phyloP scores from a whole-genome alignment of 1,140 invertebrate genomes.

The Capitella teleta region DNA sequence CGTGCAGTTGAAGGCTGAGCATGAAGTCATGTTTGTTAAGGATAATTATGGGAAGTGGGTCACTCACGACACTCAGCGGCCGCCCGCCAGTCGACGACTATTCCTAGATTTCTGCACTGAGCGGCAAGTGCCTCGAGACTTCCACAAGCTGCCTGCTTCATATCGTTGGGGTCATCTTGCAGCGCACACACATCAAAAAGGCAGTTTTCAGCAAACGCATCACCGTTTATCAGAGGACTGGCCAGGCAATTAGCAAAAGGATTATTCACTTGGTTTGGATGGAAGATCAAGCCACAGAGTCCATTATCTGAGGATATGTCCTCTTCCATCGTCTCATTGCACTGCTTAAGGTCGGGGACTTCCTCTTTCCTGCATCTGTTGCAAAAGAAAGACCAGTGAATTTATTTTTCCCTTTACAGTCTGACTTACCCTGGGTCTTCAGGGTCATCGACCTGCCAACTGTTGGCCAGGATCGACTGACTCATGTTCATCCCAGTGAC shows the following conservation, averaged over 20 bases:
- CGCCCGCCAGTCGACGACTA: background rate
- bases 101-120: background rate
- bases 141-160: background rate
- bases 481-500: background rate
- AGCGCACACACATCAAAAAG: slow-evolving; percentile 2
- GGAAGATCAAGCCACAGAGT: too few relatives aligned
- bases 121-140: background rate
- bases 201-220: too few relatives aligned
- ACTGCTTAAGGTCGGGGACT: too few relatives aligned
- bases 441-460: slow-evolving; percentile 5
- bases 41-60: background rate
- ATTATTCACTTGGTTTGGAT: too few relatives aligned
- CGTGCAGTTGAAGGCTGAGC: background rate
- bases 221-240: too few relatives aligned
- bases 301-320: too few relatives aligned
- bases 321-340: too few relatives aligned
- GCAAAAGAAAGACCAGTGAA: too few relatives aligned
- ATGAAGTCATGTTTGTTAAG: background rate
- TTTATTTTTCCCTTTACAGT: too few relatives aligned
- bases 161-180: background rate
- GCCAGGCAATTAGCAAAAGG: too few relatives aligned
- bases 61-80: slow-evolving; percentile 3
- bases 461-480: background rate
- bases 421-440: too few relatives aligned
- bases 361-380: too few relatives aligned